Conservation (phyloP, 1,140 invertebrate genomes). For the Thaumetopoea pityocampa region DNA sequence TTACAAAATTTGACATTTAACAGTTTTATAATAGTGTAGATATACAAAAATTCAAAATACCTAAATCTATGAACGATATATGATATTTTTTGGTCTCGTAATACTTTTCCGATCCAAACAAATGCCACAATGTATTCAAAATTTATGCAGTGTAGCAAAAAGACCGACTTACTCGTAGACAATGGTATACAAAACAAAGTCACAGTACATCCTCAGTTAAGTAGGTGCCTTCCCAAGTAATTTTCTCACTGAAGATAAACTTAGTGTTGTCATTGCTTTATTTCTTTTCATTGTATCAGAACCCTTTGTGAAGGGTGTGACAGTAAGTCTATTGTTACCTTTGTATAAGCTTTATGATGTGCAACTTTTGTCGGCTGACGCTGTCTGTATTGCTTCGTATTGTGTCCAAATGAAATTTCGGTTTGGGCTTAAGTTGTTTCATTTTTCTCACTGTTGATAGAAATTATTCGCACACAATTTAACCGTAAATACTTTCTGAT, state of each 20-base stretch:
- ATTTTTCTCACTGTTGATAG: no score
- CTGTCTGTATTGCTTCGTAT: constrained; percentile 16
- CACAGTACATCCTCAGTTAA: constrained; percentile 14
- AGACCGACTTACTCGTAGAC: constrained; percentile 4
- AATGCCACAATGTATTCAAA: constrained; percentile 15
- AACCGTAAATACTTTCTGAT: no score
- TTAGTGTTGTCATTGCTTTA: constrained; percentile 26
- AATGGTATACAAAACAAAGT: constrained; percentile 18
- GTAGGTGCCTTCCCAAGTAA: constrained; percentile 21
- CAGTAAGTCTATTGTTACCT: constrained; percentile 29
- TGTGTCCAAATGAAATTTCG: constrained; percentile 17
- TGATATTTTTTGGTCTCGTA: constrained; percentile 7
- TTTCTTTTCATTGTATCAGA: constrained; percentile 35
- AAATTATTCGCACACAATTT: no score
- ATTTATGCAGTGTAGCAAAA: constrained; percentile 10
- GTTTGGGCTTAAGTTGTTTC: constrained; percentile 4
- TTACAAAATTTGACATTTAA: no score
- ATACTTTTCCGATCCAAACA: constrained; percentile 8
- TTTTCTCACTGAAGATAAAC: constrained; percentile 29
- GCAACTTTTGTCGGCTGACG: constrained; percentile 21
- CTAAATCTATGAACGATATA: neutral
- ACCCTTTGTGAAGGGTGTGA: constrained; percentile 27
- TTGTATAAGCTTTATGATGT: constrained; percentile 31
- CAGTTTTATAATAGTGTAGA: constrained; percentile 1
- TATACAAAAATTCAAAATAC: constrained; percentile 1